phyloP scores from a whole-genome alignment of 2,113 vertebrate species.

The Sakesphorus luctuosus region DNA sequence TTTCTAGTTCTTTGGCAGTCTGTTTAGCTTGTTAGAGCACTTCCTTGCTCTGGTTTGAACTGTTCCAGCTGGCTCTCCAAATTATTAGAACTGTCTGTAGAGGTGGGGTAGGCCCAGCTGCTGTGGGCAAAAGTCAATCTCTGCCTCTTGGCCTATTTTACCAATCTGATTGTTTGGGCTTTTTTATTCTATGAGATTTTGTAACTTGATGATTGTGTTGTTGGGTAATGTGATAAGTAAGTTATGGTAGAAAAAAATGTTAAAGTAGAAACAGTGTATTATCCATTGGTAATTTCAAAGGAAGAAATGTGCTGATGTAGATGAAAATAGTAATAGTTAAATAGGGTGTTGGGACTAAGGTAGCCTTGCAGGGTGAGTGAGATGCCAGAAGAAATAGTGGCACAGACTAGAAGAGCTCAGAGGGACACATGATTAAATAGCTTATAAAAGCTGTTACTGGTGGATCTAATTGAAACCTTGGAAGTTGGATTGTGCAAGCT shows the following conservation, averaged over 20 bases:
- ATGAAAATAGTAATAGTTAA: neutral
- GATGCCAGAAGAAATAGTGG: neutral
- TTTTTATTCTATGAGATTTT: neutral
- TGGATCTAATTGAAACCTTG: neutral
- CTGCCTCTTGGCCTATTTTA: neutral
- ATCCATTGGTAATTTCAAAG: neutral
- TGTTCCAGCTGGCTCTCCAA: neutral
- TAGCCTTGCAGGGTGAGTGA: neutral
- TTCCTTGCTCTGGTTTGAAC: neutral
- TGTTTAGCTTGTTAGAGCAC: neutral
- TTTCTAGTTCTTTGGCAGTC: neutral
- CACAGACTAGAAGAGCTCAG: neutral
- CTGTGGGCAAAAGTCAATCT: neutral
- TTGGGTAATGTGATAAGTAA: neutral
- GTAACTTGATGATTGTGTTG: neutral
- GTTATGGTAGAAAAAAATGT: neutral
- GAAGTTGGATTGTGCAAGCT: neutral
- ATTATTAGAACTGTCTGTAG: neutral
- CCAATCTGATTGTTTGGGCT: neutral
- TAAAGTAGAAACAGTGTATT: neutral
- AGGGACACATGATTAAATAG: neutral
- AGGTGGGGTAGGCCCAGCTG: fast-evolving
- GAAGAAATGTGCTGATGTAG: neutral
- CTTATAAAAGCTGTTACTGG: neutral
- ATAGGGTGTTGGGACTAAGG: neutral